Evolutionary conservation across 2,113 vertebrate genomes (phyloP).

Genomic region (Elaphurus davidianus): DNA sequence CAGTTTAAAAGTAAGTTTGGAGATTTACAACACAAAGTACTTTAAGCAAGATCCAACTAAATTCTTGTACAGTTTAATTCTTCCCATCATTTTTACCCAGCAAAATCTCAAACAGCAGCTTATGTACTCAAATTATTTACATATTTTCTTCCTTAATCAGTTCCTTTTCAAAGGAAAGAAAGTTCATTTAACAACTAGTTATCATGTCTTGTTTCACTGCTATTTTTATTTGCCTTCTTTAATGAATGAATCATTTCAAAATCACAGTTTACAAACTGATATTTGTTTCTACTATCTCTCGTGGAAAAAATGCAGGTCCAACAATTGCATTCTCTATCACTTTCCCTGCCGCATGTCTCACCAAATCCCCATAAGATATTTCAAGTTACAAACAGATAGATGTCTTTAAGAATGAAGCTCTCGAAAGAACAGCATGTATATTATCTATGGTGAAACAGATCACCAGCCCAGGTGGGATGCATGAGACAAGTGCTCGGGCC

Average conservation of each 20-base stretch:
- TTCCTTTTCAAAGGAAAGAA: conserved; percentile 22
- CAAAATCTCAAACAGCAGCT: conserved; percentile 31
- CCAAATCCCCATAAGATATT: background rate
- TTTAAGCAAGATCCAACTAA: conserved; percentile 39
- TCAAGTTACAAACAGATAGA: background rate
- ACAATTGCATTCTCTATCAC: background rate
- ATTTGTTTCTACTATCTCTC: background rate
- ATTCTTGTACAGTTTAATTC: conserved; percentile 32
- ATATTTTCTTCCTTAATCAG: conserved; percentile 39
- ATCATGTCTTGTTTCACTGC: conserved; percentile 21
- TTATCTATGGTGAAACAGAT: no score
- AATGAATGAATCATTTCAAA: conserved; percentile 42
- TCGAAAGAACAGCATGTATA: background rate
- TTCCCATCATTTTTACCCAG: background rate
- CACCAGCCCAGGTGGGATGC: no score
- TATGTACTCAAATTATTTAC: conserved; percentile 45
- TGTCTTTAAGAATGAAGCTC: background rate
- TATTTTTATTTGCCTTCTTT: conserved; percentile 46
- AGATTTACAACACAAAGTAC: conserved; percentile 17
- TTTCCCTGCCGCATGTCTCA: background rate
- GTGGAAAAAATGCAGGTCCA: background rate
- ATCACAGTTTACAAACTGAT: conserved; percentile 9
- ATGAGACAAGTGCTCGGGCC: no score
- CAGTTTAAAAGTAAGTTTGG: background rate
- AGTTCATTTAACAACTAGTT: conserved; percentile 58